Evolutionary conservation across 2,888 invertebrate genomes (phyloP), one percentile per base, ranked within the genome.

Genomic region (Apodemia duryi): DNA sequence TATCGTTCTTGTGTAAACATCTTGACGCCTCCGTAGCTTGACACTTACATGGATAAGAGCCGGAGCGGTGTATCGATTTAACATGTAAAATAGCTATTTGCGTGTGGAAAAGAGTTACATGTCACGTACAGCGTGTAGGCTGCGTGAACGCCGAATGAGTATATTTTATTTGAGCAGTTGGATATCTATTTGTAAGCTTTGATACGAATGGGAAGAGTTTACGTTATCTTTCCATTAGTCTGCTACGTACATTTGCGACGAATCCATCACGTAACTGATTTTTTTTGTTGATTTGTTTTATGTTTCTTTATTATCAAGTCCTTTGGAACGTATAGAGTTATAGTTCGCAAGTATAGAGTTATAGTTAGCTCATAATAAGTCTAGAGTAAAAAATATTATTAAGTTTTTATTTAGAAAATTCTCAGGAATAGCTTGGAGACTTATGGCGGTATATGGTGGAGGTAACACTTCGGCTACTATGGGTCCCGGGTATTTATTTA

Each of bases 1-100:
- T 51, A 51, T 7, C 49, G 7, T 7, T n/a, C 49, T 51, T 7
- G 49, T 51, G 21, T 51, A n/a, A 51, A 51, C 49, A 51, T 51
- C 49, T 51, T 51, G 7, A 51, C 49, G 49, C 49, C 49, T 51
- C 21, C n/a, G 49, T 51, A 51, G 49, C 49, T 51, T 51, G 49
- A 51, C 13, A 51, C n/a, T 51, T 51, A 51, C 49, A 51, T 57
- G 28, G 54, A 57, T 57, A 57, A 13, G 54, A 54, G 29, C 6
- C 32, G 10, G 28, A 11, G n/a, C 13, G 54, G 32, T 32, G 54
- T 28, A 57, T 57, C 54, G 54, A 57, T 57, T 57, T 57, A 32
- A 57, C 10, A 29, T 54, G 54, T 54, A 54, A 54, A 54, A 54
- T 54, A 54, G 29, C 29, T 54, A 54, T 29, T 54, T 54, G 54